Conservation (phyloP, 2,797 vertebrate species). For the Pelodytes ibericus region DNA sequence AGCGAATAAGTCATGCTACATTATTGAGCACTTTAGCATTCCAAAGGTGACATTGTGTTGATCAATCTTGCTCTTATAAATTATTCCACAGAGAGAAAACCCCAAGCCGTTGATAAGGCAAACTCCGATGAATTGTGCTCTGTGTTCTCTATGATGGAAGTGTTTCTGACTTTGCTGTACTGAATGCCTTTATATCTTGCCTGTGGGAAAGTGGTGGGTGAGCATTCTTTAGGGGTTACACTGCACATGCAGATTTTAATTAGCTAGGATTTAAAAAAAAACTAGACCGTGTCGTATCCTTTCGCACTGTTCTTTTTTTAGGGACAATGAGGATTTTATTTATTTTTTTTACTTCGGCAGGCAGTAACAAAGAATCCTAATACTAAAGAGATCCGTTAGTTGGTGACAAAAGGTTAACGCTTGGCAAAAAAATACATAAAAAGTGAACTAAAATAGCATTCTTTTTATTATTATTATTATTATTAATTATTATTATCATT, state of each 20-base stretch:
- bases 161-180: conserved; percentile 67
- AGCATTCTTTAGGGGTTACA: conserved; percentile 72
- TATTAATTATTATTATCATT: too few relatives aligned
- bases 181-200: conserved; percentile 84
- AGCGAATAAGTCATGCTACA: conserved; percentile 57
- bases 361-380: conserved; percentile 63
- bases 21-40: conserved; percentile 62
- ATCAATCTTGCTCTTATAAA: conserved; percentile 47
- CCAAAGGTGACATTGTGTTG: conserved; percentile 60
- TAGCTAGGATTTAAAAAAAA: conserved; percentile 90
- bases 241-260: conserved; percentile 85
- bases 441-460: background rate
- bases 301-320: conserved; percentile 59
- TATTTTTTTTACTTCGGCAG: conserved; percentile 59
- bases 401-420: conserved; percentile 54
- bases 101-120: conserved; percentile 64
- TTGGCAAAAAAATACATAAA: conserved; percentile 40
- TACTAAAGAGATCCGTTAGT: conserved; percentile 31
- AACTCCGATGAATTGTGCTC: conserved; percentile 81
- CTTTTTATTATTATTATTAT: too few relatives aligned
- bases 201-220: conserved; percentile 92
- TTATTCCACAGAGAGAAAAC: conserved; percentile 13
- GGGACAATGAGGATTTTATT: conserved; percentile 72
- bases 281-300: conserved; percentile 70
- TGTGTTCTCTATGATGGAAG: conserved; percentile 84